Evolutionary conservation across 2,113 vertebrate genomes (phyloP), one percentile per base, ranked within the genome.

Genomic region (Mesoclemmys tuberculata): DNA sequence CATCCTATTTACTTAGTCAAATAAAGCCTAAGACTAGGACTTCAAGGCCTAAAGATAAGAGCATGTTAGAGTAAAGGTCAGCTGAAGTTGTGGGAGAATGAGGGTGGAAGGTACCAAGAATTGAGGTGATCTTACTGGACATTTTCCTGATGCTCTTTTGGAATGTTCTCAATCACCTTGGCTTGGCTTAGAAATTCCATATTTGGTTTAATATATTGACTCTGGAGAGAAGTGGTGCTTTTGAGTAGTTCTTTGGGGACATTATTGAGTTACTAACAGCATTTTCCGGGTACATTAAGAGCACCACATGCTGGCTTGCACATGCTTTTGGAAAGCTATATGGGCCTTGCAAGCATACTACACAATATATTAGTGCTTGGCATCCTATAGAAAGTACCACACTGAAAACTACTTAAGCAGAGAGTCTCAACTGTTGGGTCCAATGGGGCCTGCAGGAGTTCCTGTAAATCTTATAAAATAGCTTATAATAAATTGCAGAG

Each of bases 111-210:
- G 19, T 5, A 77, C 77, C 46, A 18, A 95, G 48, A 93, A 90
- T 0, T 77, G 71, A 85, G 13, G 79, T 38, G 41, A 85, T 87
- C 77, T 84, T 27, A 26, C 38, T 84, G 56, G 84, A 56, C 49
- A 88, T 27, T 78, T 78, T 78, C 26, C 11, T 78, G 75, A 44
- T 78, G 24, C 54, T 55, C 24, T 55, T 55, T 14, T 29, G 85
- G 85, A n/a, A 74, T 1, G 0, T 24, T 55, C 54, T 82, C 71
- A 91, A 77, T 94, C 38, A 18, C 41, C 22, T 19, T 31, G 16
- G 19, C 52, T 82, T 82, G 22, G 19, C 31, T 16, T 78, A 64
- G 93, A 93, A 85, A 74, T 5, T 35, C 58, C 88, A 52, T 87
- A 19, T 84, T 24, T 75, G 81, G 4, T 61, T 6, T 44, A 35